Conservation (phyloP, 2,797 vertebrate species). For the Acomys russatus region DNA sequence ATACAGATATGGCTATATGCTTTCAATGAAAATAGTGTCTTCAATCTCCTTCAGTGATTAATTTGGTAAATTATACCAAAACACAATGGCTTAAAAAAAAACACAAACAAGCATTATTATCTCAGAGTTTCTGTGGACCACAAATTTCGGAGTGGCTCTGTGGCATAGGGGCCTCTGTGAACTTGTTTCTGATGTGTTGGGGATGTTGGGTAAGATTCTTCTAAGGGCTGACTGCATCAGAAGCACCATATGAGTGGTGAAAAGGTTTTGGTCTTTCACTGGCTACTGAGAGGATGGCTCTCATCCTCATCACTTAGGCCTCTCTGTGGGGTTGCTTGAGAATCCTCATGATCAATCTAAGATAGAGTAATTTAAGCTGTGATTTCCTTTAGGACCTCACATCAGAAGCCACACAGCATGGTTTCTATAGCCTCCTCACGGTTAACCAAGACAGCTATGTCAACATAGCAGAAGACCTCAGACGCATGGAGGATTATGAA, state of each 20-base stretch:
- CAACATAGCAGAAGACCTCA: background rate
- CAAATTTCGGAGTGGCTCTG: background rate
- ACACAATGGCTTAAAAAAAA: background rate
- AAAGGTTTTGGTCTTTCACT: background rate
- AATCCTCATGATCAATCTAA: background rate
- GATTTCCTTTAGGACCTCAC: background rate
- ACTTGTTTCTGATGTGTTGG: background rate
- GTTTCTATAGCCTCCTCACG: background rate
- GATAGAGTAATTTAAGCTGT: background rate
- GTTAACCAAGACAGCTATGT: background rate
- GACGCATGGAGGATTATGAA: background rate
- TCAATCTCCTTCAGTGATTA: conserved; percentile 45
- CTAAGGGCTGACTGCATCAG: background rate
- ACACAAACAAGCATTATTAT: conserved; percentile 19
- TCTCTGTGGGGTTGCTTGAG: background rate
- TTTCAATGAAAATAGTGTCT: conserved; percentile 68
- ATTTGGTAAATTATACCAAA: conserved; percentile 42
- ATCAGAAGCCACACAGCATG: background rate
- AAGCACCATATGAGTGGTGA: background rate
- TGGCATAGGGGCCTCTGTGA: background rate
- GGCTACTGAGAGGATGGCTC: background rate
- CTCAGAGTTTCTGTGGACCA: background rate
- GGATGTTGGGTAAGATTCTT: background rate
- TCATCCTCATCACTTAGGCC: background rate
- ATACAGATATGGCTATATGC: background rate